Evolutionary conservation across 2,888 invertebrate genomes (phyloP), one percentile per base, ranked within the genome.

Genomic region (Ophion obscuratus): DNA sequence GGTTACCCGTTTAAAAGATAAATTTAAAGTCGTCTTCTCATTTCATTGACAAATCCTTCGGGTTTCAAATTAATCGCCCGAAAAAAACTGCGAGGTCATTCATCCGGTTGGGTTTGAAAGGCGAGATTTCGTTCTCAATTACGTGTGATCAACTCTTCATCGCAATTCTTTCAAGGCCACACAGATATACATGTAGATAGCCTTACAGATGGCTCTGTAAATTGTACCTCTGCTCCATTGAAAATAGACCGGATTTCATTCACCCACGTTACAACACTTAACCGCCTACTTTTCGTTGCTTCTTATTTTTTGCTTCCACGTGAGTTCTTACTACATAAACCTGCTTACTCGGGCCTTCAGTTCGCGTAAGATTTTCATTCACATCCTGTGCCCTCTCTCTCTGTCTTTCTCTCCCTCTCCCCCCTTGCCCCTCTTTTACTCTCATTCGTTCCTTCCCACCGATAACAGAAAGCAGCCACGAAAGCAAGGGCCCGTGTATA

Each of bases 111-210:
- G 10, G 81, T 80, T 88, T 40, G 87, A 85, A 74, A 86, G 78
- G 79, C 87, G 86, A 89, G 89, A 88, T 89, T 89, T 91, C 90
- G 91, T 91, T 88, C 89, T 89, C 89, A 88, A 89, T 90, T 89
- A 89, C 88, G 89, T 87, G 89, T 84, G 66, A 70, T 76, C 77
- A 73, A 79, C 83, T 81, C 80, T 80, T 83, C 81, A 73, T 67
- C 82, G 71, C 61, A 11, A 80, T 73, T 47, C 31, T 71, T 44
- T 61, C 31, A 53, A 64, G 71, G 59, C 59, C 27, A 47, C 24
- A 59, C n/a, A 47, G 47, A 47, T 3, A 14, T 47, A 47, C 3
- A 47, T 31, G 10, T 47, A 14, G 47, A 47, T 47, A 1, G 31
- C 74, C 53, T 62, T 64, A 57, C 44, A 81, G 40, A 57, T 27